Evolutionary conservation across 2,113 vertebrate genomes (phyloP).

Genomic region (Leucopsar rothschildi): DNA sequence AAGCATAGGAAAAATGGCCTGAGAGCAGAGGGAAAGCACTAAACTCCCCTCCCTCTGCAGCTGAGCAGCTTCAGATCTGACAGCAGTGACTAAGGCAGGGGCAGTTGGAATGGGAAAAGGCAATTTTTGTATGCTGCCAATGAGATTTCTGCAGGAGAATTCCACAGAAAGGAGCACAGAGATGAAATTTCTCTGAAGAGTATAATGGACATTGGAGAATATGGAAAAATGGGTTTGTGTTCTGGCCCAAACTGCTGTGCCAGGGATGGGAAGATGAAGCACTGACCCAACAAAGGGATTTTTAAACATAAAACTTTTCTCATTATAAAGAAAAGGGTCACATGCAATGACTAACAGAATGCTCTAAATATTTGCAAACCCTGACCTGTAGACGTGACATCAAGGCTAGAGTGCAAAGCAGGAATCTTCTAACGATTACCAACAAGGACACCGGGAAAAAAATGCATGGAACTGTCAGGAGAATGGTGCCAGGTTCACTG

Average conservation of each 20-base stretch:
- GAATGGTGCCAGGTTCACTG: rapidly evolving
- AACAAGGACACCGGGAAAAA: background rate
- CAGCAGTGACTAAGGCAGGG: background rate
- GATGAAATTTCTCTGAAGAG: background rate
- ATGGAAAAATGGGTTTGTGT: background rate
- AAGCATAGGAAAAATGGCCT: slow-evolving; percentile 68
- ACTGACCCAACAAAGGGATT: background rate
- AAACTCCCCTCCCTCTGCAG: background rate
- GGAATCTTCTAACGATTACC: background rate
- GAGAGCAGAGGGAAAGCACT: slow-evolving; percentile 52
- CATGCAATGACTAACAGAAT: background rate
- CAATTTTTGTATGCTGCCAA: background rate
- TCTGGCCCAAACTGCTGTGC: background rate
- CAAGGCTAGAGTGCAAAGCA: background rate
- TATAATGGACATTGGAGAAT: background rate
- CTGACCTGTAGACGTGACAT: background rate
- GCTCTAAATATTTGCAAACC: background rate
- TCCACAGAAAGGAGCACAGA: background rate
- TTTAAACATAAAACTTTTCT: background rate
- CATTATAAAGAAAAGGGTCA: background rate
- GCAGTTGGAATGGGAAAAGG: background rate
- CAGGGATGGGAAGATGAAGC: background rate
- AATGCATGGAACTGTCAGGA: background rate
- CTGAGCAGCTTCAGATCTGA: background rate
- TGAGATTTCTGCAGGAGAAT: background rate